Evolutionary conservation across 2,113 vertebrate genomes (phyloP).

Genomic region (Vombatus ursinus): DNA sequence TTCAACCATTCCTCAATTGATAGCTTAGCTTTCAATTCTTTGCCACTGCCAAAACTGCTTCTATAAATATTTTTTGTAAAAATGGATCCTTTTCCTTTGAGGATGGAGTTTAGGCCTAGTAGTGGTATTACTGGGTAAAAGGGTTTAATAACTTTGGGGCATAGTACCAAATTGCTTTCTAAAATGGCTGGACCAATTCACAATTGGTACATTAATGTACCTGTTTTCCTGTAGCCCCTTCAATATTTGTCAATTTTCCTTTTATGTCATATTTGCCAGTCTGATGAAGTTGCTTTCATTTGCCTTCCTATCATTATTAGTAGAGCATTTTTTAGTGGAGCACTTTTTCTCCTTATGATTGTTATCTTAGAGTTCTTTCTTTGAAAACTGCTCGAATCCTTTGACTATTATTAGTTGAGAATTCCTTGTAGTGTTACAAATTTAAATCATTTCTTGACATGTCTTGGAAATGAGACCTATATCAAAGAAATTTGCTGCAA

Average conservation of each 20-base stretch:
- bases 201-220: neutral
- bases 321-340: too few species aligned
- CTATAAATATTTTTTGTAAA: neutral
- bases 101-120: neutral
- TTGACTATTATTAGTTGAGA: too few species aligned
- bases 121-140: neutral
- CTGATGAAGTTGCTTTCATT: neutral
- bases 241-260: neutral
- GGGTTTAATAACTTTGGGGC: neutral
- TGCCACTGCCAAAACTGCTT: neutral
- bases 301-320: neutral
- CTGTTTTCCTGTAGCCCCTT: neutral
- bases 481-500: too few species aligned
- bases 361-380: too few species aligned
- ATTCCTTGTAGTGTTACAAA: too few species aligned
- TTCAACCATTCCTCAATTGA: neutral
- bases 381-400: too few species aligned
- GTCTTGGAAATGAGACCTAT: too few species aligned
- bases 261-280: neutral
- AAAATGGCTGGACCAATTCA: neutral
- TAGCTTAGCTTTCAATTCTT: neutral
- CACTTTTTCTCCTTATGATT: too few species aligned
- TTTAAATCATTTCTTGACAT: too few species aligned
- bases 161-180: neutral
- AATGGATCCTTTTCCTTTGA: neutral